Percentiles rank a stretch among this genome's conserved stretches.
Conservation (phyloP, 2,797 vertebrate species). For the Pseudochromis fuscus region DNA sequence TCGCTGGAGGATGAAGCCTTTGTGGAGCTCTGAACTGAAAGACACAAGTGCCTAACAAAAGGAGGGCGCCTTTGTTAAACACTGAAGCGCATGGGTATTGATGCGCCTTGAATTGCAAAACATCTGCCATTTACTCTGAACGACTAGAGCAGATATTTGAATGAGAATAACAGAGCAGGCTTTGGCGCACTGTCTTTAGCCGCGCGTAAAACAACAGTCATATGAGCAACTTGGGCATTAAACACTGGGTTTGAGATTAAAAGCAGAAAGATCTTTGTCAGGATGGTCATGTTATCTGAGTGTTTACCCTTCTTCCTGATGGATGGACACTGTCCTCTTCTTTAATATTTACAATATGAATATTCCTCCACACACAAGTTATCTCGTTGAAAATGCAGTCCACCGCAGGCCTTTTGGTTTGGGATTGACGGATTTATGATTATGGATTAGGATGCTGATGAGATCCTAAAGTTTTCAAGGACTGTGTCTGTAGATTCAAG, state of each 20-base stretch:
- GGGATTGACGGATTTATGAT: background rate
- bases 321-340: background rate
- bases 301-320: background rate
- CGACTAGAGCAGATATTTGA: constrained; percentile 81
- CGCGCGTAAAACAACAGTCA: constrained; percentile 70
- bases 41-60: constrained; percentile 86
- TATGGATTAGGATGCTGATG: background rate
- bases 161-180: constrained; percentile 79
- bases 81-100: constrained; percentile 84
- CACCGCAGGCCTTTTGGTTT: no score
- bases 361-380: no score
- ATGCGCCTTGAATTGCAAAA: constrained; percentile 89
- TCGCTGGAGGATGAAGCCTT: constrained; percentile 88
- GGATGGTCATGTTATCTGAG: background rate
- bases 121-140: constrained; percentile 88
- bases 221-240: constrained; percentile 43
- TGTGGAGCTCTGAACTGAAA: constrained; percentile 81
- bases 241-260: constrained; percentile 37
- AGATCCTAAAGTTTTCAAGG: background rate
- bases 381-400: no score
- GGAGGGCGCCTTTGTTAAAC: constrained; percentile 81
- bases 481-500: no score
- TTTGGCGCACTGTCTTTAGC: constrained; percentile 62
- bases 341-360: background rate
- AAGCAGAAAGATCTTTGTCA: background rate